Base-by-base conservation (phyloP, 1,140 invertebrate genomes). In the Dendroctonus ponderosae region DNA sequence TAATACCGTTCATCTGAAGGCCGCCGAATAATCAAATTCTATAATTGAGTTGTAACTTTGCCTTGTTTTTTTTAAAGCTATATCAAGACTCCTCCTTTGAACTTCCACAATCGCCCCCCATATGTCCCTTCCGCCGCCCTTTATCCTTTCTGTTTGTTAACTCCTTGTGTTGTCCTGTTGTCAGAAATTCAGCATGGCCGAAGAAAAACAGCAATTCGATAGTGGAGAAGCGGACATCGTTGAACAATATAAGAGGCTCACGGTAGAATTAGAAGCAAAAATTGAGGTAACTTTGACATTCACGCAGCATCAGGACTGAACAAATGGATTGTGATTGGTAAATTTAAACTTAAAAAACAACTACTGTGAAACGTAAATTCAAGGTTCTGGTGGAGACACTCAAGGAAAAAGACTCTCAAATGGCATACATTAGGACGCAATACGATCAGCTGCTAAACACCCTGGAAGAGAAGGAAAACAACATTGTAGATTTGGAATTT, bases 401-500 rank as follows among this genome's bases (percentile, higher is more conserved):
- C 4, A 70, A 72, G 26, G 74, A 76, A 54, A 79, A 78, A 66
- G 75, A 78, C 60, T 26, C 60, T 11, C 74, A 75, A 60, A 70
- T 80, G 59, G 66, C 76, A 61, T 64, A 71, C 8, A 67, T 75
- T 8, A 63, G 74, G 58, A 40, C 57, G 38, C 70, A 76, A 14
- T 71, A 73, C 68, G 70, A 74, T 53, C 62, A 73, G 38, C 57
- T 74, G 9, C 52, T 71, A 8, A 68, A 66, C 26, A 74, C 72
- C 15, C 42, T 77, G 7, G 72, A 78, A 66, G 56, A 67, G 11
- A 75, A 76, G 58, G 76, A 79, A 37, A 76, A 78, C 58, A 67
- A 70, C 49, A 75, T 79, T 37, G 65, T 74, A 7, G 74, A 79
- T 56, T 62, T 80, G 9, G 72, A 78, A 70, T 75, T 72, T 56